phyloP scores from a whole-genome alignment of 2,888 invertebrate genomes.

The Chirona hameri region DNA sequence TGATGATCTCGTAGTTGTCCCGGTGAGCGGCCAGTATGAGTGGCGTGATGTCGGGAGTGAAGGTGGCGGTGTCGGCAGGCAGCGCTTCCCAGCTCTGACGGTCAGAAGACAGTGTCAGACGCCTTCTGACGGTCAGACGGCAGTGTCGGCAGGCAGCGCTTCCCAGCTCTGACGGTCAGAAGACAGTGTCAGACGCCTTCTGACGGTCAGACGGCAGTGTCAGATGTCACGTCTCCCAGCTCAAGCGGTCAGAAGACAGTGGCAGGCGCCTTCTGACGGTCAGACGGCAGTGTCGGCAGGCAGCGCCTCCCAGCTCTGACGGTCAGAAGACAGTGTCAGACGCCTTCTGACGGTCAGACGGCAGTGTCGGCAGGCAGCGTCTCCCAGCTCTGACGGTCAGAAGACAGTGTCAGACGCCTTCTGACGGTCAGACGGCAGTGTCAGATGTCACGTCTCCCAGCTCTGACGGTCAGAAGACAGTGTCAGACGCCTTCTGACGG shows the following conservation, averaged over 20 bases:
- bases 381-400: constrained; percentile 95
- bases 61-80: constrained; percentile 85
- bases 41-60: constrained; percentile 96
- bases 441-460: constrained; percentile 81
- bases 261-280: constrained; percentile 40
- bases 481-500: too few relatives aligned
- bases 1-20: constrained; percentile 98
- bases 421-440: too few relatives aligned
- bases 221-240: too few relatives aligned
- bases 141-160: constrained; percentile 81
- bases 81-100: constrained; percentile 86
- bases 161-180: constrained; percentile 74
- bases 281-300: constrained; percentile 51
- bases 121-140: constrained; percentile 57
- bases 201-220: too few relatives aligned
- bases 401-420: too few relatives aligned
- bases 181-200: not conserved
- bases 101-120: constrained; percentile 36
- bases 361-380: constrained; percentile 83
- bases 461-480: constrained; percentile 57
- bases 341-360: too few relatives aligned
- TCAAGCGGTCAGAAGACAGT: too few relatives aligned
- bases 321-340: constrained; percentile 39
- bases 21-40: constrained; percentile 94
- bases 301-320: constrained; percentile 46